Conservation (phyloP, 2,888 invertebrate genomes). For the Hirtodrosophila trivittata region DNA sequence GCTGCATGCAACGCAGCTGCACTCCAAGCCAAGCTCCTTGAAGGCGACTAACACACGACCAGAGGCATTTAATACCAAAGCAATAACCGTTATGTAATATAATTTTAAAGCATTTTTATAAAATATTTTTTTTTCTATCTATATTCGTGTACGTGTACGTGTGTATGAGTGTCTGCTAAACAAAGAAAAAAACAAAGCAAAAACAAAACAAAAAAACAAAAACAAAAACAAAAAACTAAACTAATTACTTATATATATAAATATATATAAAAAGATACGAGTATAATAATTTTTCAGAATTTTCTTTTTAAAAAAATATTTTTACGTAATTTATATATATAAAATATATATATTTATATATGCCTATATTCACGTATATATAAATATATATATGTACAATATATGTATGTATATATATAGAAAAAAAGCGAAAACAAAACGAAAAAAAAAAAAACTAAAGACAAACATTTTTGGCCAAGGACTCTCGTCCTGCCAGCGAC, state of each 20-base stretch:
- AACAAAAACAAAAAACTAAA: constrained; percentile 13
- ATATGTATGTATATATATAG: too few species aligned
- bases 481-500: constrained; percentile 41
- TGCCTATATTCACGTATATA: too few species aligned
- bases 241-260: constrained; percentile 13
- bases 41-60: constrained; percentile 70
- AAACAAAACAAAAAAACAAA: constrained; percentile 12
- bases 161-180: constrained; percentile 34
- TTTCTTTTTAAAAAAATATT: constrained; percentile 29
- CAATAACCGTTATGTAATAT: constrained; percentile 81
- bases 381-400: constrained; percentile 7
- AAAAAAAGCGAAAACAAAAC: too few species aligned
- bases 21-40: constrained; percentile 47
- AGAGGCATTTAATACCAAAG: constrained; percentile 84
- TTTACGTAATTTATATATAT: constrained; percentile 36
- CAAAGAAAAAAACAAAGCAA: constrained; percentile 5
- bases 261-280: constrained; percentile 16
- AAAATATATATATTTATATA: constrained; percentile 6
- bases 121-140: not conserved
- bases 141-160: constrained; percentile 13
- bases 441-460: constrained; percentile 18
- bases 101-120: constrained; percentile 67
- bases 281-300: constrained; percentile 21
- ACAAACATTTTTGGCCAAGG: constrained; percentile 21
- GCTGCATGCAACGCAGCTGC: constrained; percentile 9